These are phyloP conservation scores for Calliopsis andreniformis DNA, from an alignment of 1,140 invertebrate species.

Conservation along the genomic window DNA sequence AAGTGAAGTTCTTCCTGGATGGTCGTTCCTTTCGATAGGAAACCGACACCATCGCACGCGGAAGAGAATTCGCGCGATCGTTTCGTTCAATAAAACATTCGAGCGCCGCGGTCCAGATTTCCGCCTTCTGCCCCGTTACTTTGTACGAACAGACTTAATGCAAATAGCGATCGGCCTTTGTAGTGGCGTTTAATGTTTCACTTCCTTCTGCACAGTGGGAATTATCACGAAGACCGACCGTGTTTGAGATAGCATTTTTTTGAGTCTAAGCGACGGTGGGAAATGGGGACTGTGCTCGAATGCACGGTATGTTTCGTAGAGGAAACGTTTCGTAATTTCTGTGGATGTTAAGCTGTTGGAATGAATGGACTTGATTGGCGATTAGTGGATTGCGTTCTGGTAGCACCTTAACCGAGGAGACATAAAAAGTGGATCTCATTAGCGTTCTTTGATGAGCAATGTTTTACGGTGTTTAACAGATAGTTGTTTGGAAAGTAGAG, in stretches of 20 bases:
- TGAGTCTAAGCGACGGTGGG: not conserved
- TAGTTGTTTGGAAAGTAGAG: too few relatives aligned
- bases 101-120: constrained; percentile 33
- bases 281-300: not conserved
- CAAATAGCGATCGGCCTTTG: not conserved
- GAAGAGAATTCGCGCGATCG: constrained; percentile 38
- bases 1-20: constrained; percentile 38
- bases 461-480: too few relatives aligned
- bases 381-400: not conserved
- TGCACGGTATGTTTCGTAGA: not conserved
- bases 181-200: constrained; percentile 14
- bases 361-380: not conserved
- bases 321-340: not conserved
- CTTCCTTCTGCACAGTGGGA: not conserved
- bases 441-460: too few relatives aligned
- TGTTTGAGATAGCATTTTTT: not conserved
- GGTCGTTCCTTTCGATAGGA: constrained; percentile 8
- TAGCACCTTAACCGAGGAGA: too few relatives aligned
- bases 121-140: constrained; percentile 25
- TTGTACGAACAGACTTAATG: not conserved
- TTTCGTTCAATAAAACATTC: constrained; percentile 53
- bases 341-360: not conserved
- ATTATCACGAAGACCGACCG: not conserved
- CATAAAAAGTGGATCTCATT: too few relatives aligned
- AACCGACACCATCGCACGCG: constrained; percentile 6